Evolutionary conservation across 1,140 invertebrate genomes (phyloP), one percentile per base, ranked within the genome.

Genomic region (Lucilia cuprina): DNA sequence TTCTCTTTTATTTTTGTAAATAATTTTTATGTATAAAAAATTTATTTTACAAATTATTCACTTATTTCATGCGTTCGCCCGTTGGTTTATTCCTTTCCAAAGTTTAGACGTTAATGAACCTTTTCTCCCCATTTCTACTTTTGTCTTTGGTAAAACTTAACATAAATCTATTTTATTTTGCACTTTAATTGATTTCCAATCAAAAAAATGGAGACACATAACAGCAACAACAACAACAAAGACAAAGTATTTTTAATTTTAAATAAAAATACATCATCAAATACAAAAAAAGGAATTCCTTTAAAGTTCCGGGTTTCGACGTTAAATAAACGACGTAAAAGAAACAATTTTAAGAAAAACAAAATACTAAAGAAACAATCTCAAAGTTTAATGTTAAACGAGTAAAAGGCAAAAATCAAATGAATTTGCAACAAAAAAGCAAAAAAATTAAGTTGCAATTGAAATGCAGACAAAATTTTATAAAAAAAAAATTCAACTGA

Each of bases 241-340:
- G 25, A 3, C 60, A 25, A 70, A 70, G 21, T 70, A 70, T 77
- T 77, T 77, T 77, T 77, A 41, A 41, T 77, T 77, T 77, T 41
- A 41, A 41, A 41, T 10, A 5, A 41, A 10, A 8, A 41, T 5
- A 41, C 41, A 41, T 30, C 25, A 30, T 30, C 25, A 30, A 30
- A 30, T 30, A 30, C 25, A 30, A 17, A 14, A 74, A 74, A 78
- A 50, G n/a, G 41, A 80, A 80, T 80, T 80, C 41, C 77, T 80
- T 80, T 80, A 25, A 80, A 80, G 77, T 80, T 80, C 77, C 77
- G 77, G 77, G 77, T 80, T 80, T 80, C 21, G 12, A 49, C 19
- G 14, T 7, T 7, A 78, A 77, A 50, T 78, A 41, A 41, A 47
- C 5, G 47, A 41, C 14, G 49, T 19, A 19, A 70, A 21, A 5